Evolutionary conservation across 2,113 vertebrate species (phyloP).

Genomic region (Uropsilus gracilis): DNA sequence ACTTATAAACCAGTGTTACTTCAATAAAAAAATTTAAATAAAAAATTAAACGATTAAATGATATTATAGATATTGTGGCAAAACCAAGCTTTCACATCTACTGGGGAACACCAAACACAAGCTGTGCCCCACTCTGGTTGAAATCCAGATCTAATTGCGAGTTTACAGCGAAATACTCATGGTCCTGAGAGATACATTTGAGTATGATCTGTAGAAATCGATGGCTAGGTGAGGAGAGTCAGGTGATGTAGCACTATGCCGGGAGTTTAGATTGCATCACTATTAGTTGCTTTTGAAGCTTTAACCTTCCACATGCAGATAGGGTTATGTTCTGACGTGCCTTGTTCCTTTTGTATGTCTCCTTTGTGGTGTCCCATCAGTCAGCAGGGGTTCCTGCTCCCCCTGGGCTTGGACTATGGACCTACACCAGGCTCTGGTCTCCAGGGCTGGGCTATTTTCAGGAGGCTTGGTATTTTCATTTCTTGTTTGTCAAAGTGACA

Average conservation of each 20-base stretch:
- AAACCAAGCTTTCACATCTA: neutral
- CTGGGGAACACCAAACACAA: neutral
- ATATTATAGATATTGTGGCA: neutral
- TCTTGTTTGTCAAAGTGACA: constrained; percentile 61
- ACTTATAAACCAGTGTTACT: too few relatives aligned
- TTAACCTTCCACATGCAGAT: neutral
- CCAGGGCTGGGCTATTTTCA: too few relatives aligned
- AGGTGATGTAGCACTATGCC: neutral
- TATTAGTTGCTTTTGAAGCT: neutral
- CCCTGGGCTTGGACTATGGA: too few relatives aligned
- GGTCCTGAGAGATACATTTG: neutral
- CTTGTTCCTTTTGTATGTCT: too few relatives aligned
- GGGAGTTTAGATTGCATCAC: neutral
- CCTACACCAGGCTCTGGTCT: too few relatives aligned
- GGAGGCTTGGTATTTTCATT: constrained; percentile 7
- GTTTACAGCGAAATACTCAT: neutral
- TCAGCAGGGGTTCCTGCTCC: too few relatives aligned
- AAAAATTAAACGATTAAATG: neutral
- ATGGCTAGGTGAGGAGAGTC: neutral
- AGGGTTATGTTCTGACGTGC: neutral
- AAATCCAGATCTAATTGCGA: neutral
- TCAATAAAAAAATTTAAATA: too few relatives aligned
- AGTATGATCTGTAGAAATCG: neutral
- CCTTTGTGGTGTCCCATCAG: too few relatives aligned
- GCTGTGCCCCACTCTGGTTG: neutral